A percentile compares a stretch with the other conserved stretches of the same genome.
phyloP scores from a whole-genome alignment of 2,888 invertebrate genomes.

The Diploptera punctata region DNA sequence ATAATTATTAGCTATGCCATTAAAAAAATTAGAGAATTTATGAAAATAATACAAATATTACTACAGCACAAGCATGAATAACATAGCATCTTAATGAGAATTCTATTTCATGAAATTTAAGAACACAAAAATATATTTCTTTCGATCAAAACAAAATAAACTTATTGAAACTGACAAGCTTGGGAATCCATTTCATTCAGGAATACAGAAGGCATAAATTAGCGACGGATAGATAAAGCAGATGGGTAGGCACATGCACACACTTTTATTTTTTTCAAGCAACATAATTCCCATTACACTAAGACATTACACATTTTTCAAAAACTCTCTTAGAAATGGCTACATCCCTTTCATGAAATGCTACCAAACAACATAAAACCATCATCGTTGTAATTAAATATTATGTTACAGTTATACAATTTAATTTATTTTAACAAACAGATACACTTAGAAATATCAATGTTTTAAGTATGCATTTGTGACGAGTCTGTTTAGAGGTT shows the following conservation, averaged over 20 bases:
- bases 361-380: slow-evolving; percentile 23
- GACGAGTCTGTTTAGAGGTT: slow-evolving; percentile 8
- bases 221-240: slow-evolving; percentile 34
- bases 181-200: slow-evolving; percentile 20
- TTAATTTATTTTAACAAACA: slow-evolving; percentile 31
- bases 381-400: slow-evolving; percentile 21
- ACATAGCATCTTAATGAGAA: no score
- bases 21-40: no score
- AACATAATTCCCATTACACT: slow-evolving; percentile 39
- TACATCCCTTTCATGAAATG: slow-evolving; percentile 26
- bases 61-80: no score
- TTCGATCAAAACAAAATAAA: background rate
- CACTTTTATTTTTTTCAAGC: slow-evolving; percentile 43
- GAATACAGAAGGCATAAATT: slow-evolving; percentile 22
- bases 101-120: no score
- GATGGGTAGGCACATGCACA: slow-evolving; percentile 41
- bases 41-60: no score
- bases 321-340: slow-evolving; percentile 32
- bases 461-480: slow-evolving; percentile 28
- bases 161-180: slow-evolving; percentile 25
- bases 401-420: slow-evolving; percentile 39
- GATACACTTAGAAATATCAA: slow-evolving; percentile 31
- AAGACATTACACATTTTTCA: slow-evolving; percentile 35
- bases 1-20: no score
- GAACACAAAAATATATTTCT: no score